Base-by-base conservation (phyloP, 2,797 vertebrate species). In the Gambusia yucatana region DNA sequence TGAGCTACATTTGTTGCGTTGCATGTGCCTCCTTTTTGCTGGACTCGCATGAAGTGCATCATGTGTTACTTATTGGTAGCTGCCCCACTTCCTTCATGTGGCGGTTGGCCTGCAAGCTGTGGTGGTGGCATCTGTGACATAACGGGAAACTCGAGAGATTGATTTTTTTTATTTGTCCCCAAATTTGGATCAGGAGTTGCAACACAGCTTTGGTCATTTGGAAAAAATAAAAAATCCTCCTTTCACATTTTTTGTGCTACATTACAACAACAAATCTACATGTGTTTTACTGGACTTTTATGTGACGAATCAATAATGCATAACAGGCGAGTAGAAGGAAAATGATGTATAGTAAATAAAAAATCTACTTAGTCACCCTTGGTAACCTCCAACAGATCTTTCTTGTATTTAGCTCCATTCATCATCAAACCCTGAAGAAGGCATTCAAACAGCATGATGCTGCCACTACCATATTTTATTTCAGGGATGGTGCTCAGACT, bases 61-160 rank as follows among this genome's bases (percentile, higher is more conserved):
- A 78, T 65, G 17, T 63, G 75, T 46, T 74, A 30, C 75, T 82
- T 39, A 77, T 63, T 76, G 16, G 44, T 33, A 76, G 48, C 43
- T 61, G 36, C 48, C 65, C 55, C 74, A 72, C 77, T 82, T 80
- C 71, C 81, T 46, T 70, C 33, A 22, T 33, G 48, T 33, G n/a
- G 57, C 0, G 6, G 61, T 75, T 74, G 41, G 70, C 22, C 48
- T 79, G 61, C 47, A 46, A 75, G 70, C 61, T 75, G 39, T 22
- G 43, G 44, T n/a, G 7, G 61, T 46, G 39, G 28, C 22, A 74
- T 73, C n/a, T 48, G 72, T 55, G 28, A n/a, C 81, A 70, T 48
- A 52, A 78, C 69, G 43, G 55, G 73, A 84, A 52, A 69, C 36
- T 77, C 48, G 3, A 43, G 22, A 67, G 47, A 3, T 76, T 36